Base-by-base conservation (phyloP, 2,113 vertebrate species). In the Melanostigma gelatinosum region DNA sequence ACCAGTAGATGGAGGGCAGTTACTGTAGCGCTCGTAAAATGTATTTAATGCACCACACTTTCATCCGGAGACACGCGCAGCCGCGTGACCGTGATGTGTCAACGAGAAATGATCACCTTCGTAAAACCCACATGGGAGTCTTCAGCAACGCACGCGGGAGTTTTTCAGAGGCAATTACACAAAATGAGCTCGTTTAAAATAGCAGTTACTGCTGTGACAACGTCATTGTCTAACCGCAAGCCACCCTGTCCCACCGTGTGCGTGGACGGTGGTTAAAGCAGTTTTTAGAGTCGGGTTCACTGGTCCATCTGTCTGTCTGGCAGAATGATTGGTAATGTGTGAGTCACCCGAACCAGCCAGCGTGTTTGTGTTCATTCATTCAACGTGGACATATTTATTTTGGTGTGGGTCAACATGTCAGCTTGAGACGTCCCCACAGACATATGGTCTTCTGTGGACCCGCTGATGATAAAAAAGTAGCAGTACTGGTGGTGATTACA, bases 221-320 rank as follows among this genome's bases (percentile, higher is more conserved):
- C 70, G 80, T 89, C 85, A 87, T 7, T 27, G 77, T 82, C 82
- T 80, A 3, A 77, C 88, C 87, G 83, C 78, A 36, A 72, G 72
- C 67, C 62, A 2, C 27, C 87, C 77, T 52, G 69, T 79, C 75
- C 60, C 72, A 78, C 36, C 6, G 36, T 22, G 46, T 29, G 75
- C 42, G 68, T 46, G 71, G 40, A 34, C 46, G 72, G 73, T 16
- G 77, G 85, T 89, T 72, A 62, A 72, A 76, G 84, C 70, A 72
- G 63, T 88, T 87, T 85, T 82, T 72, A 84, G 85, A 76, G 80
- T 24, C 10, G 27, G 54, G 72, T 85, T 73, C 77, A 57, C 60
- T 63, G 32, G 69, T 88, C 89, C 86, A 83, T 92, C 82, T 83
- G 84, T 80, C 84, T 72, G 88, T 85, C 87, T 89, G 79, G 82